Conservation (phyloP, 1,140 invertebrate species). For the Sitobion miscanthi region DNA sequence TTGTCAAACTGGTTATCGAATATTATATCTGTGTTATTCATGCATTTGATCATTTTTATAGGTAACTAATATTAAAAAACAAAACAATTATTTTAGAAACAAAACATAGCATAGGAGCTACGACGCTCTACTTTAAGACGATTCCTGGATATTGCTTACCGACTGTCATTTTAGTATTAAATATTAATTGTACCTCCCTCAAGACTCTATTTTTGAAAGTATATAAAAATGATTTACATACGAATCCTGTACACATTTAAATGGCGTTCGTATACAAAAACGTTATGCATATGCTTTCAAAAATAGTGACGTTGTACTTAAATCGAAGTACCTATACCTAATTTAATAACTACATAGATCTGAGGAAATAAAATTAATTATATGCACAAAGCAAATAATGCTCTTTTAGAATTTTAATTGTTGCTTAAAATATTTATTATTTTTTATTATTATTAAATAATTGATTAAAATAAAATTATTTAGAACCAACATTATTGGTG, state of each 20-base stretch:
- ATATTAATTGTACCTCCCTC: neutral
- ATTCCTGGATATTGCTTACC: conserved; percentile 29
- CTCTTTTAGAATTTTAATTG: conserved; percentile 52
- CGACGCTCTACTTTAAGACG: neutral
- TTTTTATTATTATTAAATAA: conserved; percentile 48
- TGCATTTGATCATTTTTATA: conserved; percentile 36
- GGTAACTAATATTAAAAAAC: conserved; percentile 33
- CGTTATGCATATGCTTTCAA: neutral
- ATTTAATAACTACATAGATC: conserved; percentile 45
- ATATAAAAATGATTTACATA: neutral
- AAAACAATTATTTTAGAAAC: conserved; percentile 36
- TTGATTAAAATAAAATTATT: conserved; percentile 45
- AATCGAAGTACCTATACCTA: conserved; percentile 25
- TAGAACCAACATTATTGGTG: conserved; percentile 54
- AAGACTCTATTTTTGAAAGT: conserved; percentile 14
- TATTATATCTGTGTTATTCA: conserved; percentile 49
- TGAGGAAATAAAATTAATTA: conserved; percentile 45
- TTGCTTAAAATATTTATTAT: conserved; percentile 54
- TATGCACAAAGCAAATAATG: conserved; percentile 45
- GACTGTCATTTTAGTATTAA: conserved; percentile 29
- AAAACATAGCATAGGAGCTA: conserved; percentile 23
- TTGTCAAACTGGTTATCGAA: conserved; percentile 48
- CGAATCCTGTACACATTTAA: neutral
- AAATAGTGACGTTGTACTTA: conserved; percentile 8
- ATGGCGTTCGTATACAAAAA: neutral